Conservation (phyloP, 2,113 vertebrate species). For the Balaenoptera acutorostrata region DNA sequence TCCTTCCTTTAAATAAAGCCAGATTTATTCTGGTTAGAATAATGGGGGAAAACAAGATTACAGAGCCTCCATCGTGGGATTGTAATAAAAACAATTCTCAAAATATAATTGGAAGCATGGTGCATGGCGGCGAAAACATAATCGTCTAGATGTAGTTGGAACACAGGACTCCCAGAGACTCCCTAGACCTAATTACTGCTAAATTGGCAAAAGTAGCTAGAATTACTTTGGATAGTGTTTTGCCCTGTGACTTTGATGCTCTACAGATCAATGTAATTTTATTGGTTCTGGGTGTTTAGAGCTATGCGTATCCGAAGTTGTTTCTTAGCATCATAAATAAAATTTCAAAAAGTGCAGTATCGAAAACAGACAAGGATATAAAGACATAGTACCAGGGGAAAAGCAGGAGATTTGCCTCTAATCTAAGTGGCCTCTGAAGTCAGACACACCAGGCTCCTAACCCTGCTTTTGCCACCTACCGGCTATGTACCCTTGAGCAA, state of each 20-base stretch:
- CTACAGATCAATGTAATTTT: constrained; percentile 32
- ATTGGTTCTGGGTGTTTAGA: constrained; percentile 42
- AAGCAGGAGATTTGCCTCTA: neutral
- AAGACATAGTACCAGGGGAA: neutral
- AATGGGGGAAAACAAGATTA: neutral
- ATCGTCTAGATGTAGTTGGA: neutral
- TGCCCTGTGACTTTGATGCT: constrained; percentile 4
- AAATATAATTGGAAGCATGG: constrained; percentile 19
- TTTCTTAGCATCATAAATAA: constrained; percentile 33
- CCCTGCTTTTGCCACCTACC: neutral
- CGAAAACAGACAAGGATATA: neutral
- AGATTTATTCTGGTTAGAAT: constrained; percentile 31
- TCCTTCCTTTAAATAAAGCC: constrained; percentile 26
- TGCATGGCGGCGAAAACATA: neutral
- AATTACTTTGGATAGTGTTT: neutral
- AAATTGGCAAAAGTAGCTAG: constrained; percentile 40
- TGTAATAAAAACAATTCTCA: constrained; percentile 32
- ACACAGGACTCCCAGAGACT: neutral
- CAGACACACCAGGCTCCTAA: neutral
- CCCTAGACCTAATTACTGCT: constrained; percentile 29
- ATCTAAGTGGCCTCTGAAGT: neutral
- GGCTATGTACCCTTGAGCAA: neutral
- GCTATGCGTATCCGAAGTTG: neutral
- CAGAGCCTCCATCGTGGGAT: neutral
- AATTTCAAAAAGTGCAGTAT: constrained; percentile 12